phyloP scores from a whole-genome alignment of 2,797 vertebrate genomes.

The Onychomys leucogaster region DNA sequence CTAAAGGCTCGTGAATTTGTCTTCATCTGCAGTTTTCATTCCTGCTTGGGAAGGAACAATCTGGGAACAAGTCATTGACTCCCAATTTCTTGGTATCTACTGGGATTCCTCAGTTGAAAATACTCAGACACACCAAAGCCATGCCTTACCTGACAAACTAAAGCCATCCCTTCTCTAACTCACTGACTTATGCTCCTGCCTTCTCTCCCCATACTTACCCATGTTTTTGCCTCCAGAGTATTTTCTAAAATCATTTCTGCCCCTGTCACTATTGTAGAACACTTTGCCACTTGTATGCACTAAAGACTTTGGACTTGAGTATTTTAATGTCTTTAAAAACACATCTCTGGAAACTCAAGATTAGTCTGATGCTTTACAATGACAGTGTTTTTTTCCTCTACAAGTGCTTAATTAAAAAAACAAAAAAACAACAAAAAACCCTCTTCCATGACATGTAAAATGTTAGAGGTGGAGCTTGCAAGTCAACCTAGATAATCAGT shows the following conservation, averaged over 20 bases:
- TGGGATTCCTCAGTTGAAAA: not conserved
- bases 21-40: constrained; percentile 16
- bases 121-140: not conserved
- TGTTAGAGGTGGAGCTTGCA: not conserved
- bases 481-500: not conserved
- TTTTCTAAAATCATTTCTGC: not conserved
- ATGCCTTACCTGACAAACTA: not conserved
- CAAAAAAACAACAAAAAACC: too few relatives aligned
- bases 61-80: not conserved
- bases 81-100: not conserved
- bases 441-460: not conserved
- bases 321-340: not conserved
- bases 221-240: not conserved
- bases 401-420: not conserved
- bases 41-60: not conserved
- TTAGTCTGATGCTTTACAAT: not conserved
- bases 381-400: constrained; percentile 64
- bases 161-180: not conserved
- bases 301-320: not conserved
- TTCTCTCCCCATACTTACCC: not conserved
- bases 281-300: not conserved
- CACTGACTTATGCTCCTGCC: not conserved
- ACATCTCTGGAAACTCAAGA: not conserved
- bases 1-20: not conserved
- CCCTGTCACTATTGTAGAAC: not conserved